Evolutionary conservation across 2,797 vertebrate species (phyloP).

Genomic region (Falco biarmicus): DNA sequence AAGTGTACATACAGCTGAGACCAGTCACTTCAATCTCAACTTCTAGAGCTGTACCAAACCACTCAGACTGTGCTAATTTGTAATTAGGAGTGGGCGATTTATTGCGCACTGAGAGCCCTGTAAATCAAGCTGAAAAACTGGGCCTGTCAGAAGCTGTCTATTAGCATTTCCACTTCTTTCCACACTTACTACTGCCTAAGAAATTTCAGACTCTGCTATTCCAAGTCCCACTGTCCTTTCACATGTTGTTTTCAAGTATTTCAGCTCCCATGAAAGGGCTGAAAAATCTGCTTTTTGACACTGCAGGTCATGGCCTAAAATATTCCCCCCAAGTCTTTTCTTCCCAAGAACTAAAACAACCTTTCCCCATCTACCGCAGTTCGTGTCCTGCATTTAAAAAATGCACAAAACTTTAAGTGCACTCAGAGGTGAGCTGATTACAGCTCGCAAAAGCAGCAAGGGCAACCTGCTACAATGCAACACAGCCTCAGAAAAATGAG

Average conservation of each 20-base stretch:
- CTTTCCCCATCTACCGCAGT: accelerated
- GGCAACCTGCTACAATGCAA: neutral
- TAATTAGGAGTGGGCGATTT: slow-evolving; percentile 2
- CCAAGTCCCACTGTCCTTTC: neutral
- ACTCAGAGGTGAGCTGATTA: neutral
- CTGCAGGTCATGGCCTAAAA: neutral
- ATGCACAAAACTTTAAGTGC: neutral
- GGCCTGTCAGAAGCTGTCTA: neutral
- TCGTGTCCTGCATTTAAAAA: accelerated
- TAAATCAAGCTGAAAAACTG: neutral
- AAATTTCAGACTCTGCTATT: neutral
- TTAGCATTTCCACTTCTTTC: neutral
- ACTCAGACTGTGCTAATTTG: neutral
- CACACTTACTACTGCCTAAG: neutral
- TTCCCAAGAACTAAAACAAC: neutral
- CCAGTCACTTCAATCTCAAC: accelerated
- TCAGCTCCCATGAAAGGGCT: neutral
- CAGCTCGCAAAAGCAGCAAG: neutral
- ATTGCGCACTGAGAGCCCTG: neutral
- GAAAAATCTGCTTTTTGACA: neutral
- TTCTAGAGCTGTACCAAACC: neutral
- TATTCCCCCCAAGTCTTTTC: neutral
- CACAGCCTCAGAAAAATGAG: neutral
- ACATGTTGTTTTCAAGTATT: neutral
- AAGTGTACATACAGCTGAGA: neutral